Evolutionary conservation across 2,113 vertebrate genomes (phyloP), one percentile per base, ranked within the genome.

Genomic region (Strix uralensis): DNA sequence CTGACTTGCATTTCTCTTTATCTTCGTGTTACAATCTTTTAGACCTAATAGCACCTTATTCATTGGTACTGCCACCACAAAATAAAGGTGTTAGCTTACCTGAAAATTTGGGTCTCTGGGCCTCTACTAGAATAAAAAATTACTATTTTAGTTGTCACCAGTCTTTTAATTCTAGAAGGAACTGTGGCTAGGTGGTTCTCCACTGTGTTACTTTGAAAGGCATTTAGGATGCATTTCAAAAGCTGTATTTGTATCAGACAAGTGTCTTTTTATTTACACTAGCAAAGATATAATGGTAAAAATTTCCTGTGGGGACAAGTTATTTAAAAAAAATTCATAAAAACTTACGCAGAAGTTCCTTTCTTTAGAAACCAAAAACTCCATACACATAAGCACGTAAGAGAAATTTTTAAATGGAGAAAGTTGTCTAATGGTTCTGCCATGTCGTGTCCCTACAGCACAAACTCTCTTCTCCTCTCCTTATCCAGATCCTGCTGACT

Each of bases 301-400:
- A 77, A 67, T 15, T 25, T 86, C 38, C 55, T 49, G 5, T 46
- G 20, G 25, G n/a, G 19, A 26, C 22, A 92, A 85, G 20, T 70
- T 81, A 65, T 62, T n/a, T 30, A 62, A 57, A 55, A 74, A 71
- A 29, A 32, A 4, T 2, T 36, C 3, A n/a, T 36, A 38, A 86
- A 77, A 88, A 44, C 25, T 38, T 27, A 8, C 9, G 66, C 9
- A 52, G 15, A 13, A 80, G 7, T 79, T 74, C 38, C 30, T 75
- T 78, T 74, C 63, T 59, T 71, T 86, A 36, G 25, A 83, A 94
- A 74, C 7, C n/a, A 69, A 38, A 74, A 87, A 12, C 57, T 36
- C 11, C 40, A 26, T 36, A 40, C 19, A 15, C 3, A 44, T 4
- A 5, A 75, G 30, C 19, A 5, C 0, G 0, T 30, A 62, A 34